Percentiles rank a stretch among this genome's conserved stretches.
Evolutionary conservation across 2,113 vertebrate species (phyloP).

Genomic region (Helogale parvula): DNA sequence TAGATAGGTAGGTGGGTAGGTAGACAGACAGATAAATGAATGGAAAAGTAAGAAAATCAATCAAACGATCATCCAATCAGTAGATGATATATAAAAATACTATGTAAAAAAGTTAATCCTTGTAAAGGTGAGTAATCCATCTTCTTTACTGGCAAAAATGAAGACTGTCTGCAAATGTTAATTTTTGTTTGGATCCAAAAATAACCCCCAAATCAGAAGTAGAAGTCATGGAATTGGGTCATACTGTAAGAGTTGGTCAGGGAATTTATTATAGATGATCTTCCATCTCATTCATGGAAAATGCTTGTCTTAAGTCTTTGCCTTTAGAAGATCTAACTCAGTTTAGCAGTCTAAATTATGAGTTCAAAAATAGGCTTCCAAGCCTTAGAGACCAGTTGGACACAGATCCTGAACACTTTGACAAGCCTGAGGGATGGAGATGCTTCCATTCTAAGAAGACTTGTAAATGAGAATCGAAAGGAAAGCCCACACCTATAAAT

Average conservation of each 20-base stretch:
- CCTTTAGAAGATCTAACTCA: not conserved
- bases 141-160: not conserved
- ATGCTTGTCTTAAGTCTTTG: not conserved
- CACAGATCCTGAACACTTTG: not conserved
- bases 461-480: not conserved
- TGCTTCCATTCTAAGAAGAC: not conserved
- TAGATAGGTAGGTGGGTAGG: not conserved
- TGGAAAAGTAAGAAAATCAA: not conserved
- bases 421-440: not conserved
- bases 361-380: not conserved
- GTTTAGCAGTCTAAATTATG: not conserved
- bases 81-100: not conserved
- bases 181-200: not conserved
- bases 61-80: not conserved
- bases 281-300: not conserved
- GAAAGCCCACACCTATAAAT: not conserved
- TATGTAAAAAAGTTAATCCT: not conserved
- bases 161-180: not conserved
- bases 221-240: not conserved
- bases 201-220: not conserved
- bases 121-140: not conserved
- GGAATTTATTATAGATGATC: not conserved
- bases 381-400: too few species aligned
- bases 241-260: not conserved
- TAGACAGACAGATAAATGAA: not conserved